phyloP scores from a whole-genome alignment of 2,797 vertebrate genomes.

The Dendrocincla tyrannina region DNA sequence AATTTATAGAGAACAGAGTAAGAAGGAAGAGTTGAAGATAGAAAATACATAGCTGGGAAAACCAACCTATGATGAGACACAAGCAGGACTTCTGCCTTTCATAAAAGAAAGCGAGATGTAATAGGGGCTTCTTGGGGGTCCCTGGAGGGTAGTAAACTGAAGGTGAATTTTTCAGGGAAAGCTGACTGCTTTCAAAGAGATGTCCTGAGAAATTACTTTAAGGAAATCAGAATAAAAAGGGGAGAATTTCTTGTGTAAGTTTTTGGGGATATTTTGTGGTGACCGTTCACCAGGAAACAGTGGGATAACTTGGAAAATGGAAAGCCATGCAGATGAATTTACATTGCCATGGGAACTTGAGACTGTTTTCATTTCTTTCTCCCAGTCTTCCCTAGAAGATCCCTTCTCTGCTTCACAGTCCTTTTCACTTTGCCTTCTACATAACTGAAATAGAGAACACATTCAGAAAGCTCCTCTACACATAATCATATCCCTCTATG shows the following conservation, averaged over 20 bases:
- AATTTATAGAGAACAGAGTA: background rate
- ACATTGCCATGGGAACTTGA: background rate
- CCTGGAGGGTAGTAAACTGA: background rate
- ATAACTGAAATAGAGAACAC: background rate
- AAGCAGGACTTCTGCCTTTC: background rate
- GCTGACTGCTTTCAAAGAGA: background rate
- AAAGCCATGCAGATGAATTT: background rate
- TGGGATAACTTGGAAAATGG: background rate
- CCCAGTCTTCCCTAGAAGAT: background rate
- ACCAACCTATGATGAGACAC: background rate
- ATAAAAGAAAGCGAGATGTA: background rate
- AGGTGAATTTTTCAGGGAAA: background rate
- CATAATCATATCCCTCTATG: accelerated
- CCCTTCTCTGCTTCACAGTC: background rate
- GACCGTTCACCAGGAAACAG: background rate
- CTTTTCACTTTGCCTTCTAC: background rate
- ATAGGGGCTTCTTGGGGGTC: background rate
- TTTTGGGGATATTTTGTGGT: background rate
- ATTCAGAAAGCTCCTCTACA: background rate
- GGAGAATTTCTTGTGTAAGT: background rate
- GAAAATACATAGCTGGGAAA: background rate
- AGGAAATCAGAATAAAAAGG: background rate
- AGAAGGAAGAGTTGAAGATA: background rate
- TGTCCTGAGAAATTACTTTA: background rate
- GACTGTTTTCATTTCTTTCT: background rate